phyloP scores from a whole-genome alignment of 1,140 invertebrate genomes.

The Drosophila pseudoobscura region DNA sequence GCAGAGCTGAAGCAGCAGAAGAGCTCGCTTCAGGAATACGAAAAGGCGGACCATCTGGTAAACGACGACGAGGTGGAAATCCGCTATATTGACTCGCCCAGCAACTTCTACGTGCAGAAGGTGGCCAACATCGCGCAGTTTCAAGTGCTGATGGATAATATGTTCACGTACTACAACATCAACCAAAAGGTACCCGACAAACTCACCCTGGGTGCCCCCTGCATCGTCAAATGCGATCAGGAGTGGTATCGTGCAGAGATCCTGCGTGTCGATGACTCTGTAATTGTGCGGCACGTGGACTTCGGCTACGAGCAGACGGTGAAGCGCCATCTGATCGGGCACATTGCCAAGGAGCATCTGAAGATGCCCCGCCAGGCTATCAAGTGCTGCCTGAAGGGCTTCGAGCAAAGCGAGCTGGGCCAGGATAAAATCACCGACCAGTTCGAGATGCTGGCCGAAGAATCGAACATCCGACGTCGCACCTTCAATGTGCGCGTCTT shows the following conservation, averaged over 20 bases:
- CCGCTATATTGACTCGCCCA: conserved; percentile 88
- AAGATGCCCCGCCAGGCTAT: conserved; percentile 89
- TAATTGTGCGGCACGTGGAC: conserved; percentile 86
- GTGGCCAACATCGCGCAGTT: conserved; percentile 85
- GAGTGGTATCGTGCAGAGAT: conserved; percentile 91
- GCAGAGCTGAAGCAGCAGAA: conserved; percentile 83
- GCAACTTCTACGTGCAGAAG: conserved; percentile 89
- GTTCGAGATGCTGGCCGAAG: conserved; percentile 83
- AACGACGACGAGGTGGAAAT: conserved; percentile 86
- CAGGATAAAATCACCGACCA: conserved; percentile 75
- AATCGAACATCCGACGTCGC: conserved; percentile 67
- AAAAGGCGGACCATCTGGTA: conserved; percentile 84
- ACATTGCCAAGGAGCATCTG: conserved; percentile 87
- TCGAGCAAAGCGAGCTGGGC: conserved; percentile 78
- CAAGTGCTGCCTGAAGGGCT: conserved; percentile 85
- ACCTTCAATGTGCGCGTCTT: conserved; percentile 85
- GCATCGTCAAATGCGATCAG: conserved; percentile 88
- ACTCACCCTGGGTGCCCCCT: conserved; percentile 86
- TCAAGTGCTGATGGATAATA: conserved; percentile 79
- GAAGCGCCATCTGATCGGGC: conserved; percentile 85
- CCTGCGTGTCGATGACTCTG: conserved; percentile 70
- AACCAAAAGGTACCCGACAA: conserved; percentile 84
- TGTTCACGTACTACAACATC: conserved; percentile 72
- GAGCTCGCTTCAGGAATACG: conserved; percentile 84
- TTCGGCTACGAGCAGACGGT: conserved; percentile 91